Conservation (phyloP, 2,113 vertebrate species). For the crab-eating macaque (Macaca fascicularis) region T2T-MFA8v1.1 NC_088379.1:108444501-108445000, state of each 20-base stretch:
- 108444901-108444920: not conserved
- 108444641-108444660: not conserved
- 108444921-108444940: not conserved
- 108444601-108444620: not conserved
- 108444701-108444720: not conserved
- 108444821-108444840: not conserved
- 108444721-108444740: not conserved
- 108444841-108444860: not conserved
- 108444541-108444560: not conserved
- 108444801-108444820: not conserved
- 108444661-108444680: not conserved
- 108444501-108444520: not conserved
- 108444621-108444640: not conserved
- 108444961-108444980: not conserved
- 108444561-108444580: not conserved
- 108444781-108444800: not conserved
- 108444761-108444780: not conserved
- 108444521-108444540: not conserved
- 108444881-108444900: not conserved
- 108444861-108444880: not conserved
- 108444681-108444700: not conserved
- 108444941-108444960: not conserved
- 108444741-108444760: not conserved
- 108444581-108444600: not conserved
- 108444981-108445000: not conserved